Base-by-base conservation (phyloP, 2,113 vertebrate genomes). In the Crotalus helleri region DNA sequence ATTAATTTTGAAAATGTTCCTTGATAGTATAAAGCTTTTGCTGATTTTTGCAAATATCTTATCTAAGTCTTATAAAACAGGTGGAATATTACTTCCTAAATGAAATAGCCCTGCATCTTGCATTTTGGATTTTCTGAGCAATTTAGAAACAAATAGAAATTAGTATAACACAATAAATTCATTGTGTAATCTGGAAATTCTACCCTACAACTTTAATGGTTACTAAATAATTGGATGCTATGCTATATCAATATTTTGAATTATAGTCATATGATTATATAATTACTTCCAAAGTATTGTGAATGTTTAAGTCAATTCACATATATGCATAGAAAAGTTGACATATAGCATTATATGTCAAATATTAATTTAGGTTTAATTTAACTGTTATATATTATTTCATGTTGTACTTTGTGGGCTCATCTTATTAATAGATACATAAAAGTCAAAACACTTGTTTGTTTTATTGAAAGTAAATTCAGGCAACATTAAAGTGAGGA, bases 41-140 rank as follows among this genome's bases (percentile, higher is more conserved):
- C 90, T 24, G 59, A 91, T 7, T 44, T 49, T 89, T 90, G 33
- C 49, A 89, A 64, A 61, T 44, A 26, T 90, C 57, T 26, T 3
- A 4, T 46, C 89, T 91, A 17, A 87, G 24, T n/a, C 85, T 94
- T 57, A n/a, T 61, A 93, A 88, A 24, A 64, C 51, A 87, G 91
- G 90, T 94, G 91, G 44, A 51, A 39, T 26, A 17, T 88, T 19
- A 24, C 29, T 91, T 85, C 15, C 5, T 74, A 85, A 15, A 21
- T 26, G 92, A 74, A 93, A 44, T 1, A 61, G 92, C 88, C 85
- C 15, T 88, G 74, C 49, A 93, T 46, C 91, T 93, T 69, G 54
- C 29, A 85, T 0, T 4, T 53, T 64, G 58, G 39, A 58, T 9
- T 64, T 81, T 39, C 94, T 95, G n/a, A 51, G 17, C 49, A 94